Percentiles rank a stretch among this genome's conserved stretches.
These are phyloP conservation scores for Epirrita christyi DNA, from an alignment of 2,888 invertebrate genomes.

Conservation along the genomic window DNA sequence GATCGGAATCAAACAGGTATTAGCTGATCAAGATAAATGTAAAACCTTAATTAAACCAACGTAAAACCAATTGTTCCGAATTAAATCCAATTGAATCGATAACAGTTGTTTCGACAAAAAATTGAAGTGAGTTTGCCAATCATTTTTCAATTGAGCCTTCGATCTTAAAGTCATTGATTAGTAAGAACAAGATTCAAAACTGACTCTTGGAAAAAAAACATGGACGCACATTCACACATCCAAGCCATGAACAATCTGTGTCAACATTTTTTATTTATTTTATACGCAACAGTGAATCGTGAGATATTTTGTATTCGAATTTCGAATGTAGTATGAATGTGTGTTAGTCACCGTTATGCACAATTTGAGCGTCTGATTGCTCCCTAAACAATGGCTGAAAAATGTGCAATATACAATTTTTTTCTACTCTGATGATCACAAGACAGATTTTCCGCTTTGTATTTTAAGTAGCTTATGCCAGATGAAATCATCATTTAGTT, in stretches of 20 bases:
- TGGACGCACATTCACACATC: slow-evolving; percentile 13
- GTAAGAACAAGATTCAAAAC: slow-evolving; percentile 32
- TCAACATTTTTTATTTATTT: slow-evolving; percentile 30
- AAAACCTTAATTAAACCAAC: slow-evolving; percentile 23
- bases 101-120: slow-evolving; percentile 28
- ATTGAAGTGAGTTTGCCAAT: slow-evolving; percentile 19
- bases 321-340: slow-evolving; percentile 16
- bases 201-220: slow-evolving; percentile 26
- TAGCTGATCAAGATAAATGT: slow-evolving; percentile 13
- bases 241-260: slow-evolving; percentile 31
- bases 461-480: not conserved
- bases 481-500: not conserved
- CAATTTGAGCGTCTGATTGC: slow-evolving; percentile 59
- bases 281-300: slow-evolving; percentile 10
- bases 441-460: slow-evolving; percentile 20
- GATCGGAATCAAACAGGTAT: slow-evolving; percentile 5
- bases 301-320: slow-evolving; percentile 20
- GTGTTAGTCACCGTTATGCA: slow-evolving; percentile 46
- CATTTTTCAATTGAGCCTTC: slow-evolving; percentile 23
- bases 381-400: slow-evolving; percentile 58
- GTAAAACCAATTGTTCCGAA: slow-evolving; percentile 38
- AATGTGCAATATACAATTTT: slow-evolving; percentile 36
- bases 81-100: slow-evolving; percentile 44
- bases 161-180: slow-evolving; percentile 22
- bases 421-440: slow-evolving; percentile 32